A percentile compares a stretch with the other conserved stretches of the same genome.
phyloP scores from a whole-genome alignment of 2,888 invertebrate genomes.

The Drosophila lacicola region DNA sequence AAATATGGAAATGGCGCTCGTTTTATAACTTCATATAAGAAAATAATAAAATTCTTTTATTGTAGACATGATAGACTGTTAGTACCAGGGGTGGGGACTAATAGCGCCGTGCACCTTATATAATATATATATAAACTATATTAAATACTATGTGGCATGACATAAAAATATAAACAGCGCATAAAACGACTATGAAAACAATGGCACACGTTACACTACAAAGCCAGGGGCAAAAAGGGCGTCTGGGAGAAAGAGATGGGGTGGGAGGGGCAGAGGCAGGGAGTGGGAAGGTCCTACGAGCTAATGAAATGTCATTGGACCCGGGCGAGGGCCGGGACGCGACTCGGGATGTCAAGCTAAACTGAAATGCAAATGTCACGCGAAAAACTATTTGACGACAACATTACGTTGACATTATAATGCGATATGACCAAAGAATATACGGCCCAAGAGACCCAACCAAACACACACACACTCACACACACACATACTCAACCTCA shows the following conservation, averaged over 20 bases:
- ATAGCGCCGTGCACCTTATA: slow-evolving; percentile 60
- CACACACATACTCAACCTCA: slow-evolving; percentile 7
- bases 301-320: slow-evolving; percentile 81
- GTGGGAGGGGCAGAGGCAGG: neutral
- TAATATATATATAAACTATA: slow-evolving; percentile 51
- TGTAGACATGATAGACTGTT: slow-evolving; percentile 73
- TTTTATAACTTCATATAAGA: slow-evolving; percentile 69
- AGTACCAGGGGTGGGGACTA: slow-evolving; percentile 30
- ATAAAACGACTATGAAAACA: slow-evolving; percentile 81
- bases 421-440: slow-evolving; percentile 60
- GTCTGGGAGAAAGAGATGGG: neutral
- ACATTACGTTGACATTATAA: slow-evolving; percentile 80
- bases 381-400: slow-evolving; percentile 83
- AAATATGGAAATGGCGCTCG: slow-evolving; percentile 26
- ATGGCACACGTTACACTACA: slow-evolving; percentile 70
- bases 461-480: slow-evolving; percentile 3
- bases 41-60: slow-evolving; percentile 75
- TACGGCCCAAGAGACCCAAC: slow-evolving; percentile 39
- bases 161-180: slow-evolving; percentile 81
- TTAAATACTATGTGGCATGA: slow-evolving; percentile 77
- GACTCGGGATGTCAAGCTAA: slow-evolving; percentile 40
- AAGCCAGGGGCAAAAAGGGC: neutral
- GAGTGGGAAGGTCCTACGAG: slow-evolving; percentile 12
- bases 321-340: slow-evolving; percentile 35
- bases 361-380: slow-evolving; percentile 83